Conservation (phyloP, 2,113 vertebrate species). For the Coptodon bakossiorum region DNA sequence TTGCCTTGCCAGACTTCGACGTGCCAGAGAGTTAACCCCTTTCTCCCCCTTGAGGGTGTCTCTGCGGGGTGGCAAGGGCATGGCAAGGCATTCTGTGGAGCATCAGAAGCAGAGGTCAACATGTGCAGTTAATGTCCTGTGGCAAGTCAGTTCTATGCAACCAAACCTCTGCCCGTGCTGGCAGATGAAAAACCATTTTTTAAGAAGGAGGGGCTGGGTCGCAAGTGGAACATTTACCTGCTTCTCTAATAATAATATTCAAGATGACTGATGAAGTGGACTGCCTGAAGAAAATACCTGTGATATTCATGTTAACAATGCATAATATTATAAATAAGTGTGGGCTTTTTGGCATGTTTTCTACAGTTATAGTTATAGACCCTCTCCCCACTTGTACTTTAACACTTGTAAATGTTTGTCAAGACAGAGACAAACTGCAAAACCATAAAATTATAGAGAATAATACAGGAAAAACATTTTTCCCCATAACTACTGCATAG, state of each 20-base stretch:
- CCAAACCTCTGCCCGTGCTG: conserved; percentile 11
- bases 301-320: neutral
- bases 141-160: neutral
- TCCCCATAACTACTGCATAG: neutral
- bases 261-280: neutral
- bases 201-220: neutral
- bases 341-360: neutral
- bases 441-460: neutral
- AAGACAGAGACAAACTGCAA: neutral
- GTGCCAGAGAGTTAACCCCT: conserved; percentile 19
- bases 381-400: neutral
- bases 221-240: neutral
- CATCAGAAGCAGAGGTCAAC: conserved; percentile 16
- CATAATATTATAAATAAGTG: neutral
- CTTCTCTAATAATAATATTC: neutral
- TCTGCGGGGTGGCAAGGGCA: conserved; percentile 3
- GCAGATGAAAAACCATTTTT: neutral
- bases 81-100: conserved; percentile 17
- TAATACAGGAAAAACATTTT: neutral
- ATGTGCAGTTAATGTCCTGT: conserved; percentile 9
- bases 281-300: neutral
- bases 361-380: neutral
- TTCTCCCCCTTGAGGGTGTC: neutral
- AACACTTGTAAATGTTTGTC: neutral
- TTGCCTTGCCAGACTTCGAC: conserved; percentile 5